Evolutionary conservation across 2,113 vertebrate species (phyloP).

Genomic region (Anarrhichthys ocellatus): DNA sequence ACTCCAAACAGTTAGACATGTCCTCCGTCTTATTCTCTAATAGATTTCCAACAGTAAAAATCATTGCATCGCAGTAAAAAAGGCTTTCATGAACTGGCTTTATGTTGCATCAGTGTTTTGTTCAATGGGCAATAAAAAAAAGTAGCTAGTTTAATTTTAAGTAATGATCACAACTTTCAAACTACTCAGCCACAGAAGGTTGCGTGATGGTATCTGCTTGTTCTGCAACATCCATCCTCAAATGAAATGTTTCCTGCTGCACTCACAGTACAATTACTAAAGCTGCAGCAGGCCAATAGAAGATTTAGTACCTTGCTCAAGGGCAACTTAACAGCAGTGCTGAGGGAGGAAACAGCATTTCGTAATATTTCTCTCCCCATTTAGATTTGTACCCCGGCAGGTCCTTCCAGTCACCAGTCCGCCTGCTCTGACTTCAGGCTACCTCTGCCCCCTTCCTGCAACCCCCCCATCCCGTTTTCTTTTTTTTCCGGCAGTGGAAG

Average conservation of each 20-base stretch:
- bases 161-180: background rate
- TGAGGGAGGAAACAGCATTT: background rate
- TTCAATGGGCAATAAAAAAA: background rate
- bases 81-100: background rate
- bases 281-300: constrained; percentile 14
- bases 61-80: background rate
- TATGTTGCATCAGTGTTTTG: background rate
- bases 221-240: background rate
- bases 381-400: constrained; percentile 3
- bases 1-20: background rate
- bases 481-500: background rate
- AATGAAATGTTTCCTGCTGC: constrained; percentile 13
- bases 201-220: background rate
- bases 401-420: background rate
- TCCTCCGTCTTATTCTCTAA: background rate
- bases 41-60: background rate
- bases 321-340: background rate
- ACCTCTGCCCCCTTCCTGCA: background rate
- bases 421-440: background rate
- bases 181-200: too few species aligned
- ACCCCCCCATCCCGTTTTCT: background rate
- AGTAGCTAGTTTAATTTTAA: background rate
- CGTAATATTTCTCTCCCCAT: background rate
- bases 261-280: constrained; percentile 12
- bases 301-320: constrained; percentile 15